Evolutionary conservation across 2,797 vertebrate genomes (phyloP), one percentile per base, ranked within the genome.

Genomic region (Halcyon leucocephala): DNA sequence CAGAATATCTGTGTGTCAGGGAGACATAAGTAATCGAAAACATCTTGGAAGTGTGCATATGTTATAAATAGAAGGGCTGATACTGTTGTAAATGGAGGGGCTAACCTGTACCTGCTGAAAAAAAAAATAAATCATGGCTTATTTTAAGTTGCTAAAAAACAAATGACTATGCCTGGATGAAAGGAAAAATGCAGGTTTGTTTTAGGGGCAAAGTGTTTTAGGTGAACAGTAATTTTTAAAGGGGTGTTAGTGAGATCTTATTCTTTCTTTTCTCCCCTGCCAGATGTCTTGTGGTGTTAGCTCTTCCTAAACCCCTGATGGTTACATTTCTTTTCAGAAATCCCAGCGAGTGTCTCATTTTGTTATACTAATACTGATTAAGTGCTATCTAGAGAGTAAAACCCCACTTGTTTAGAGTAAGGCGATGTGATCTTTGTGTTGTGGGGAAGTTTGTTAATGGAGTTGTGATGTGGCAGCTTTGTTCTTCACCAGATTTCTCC

Each of bases 11-110:
- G 64, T 12, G 0, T 54, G 78, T 82, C 78, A 87, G 67, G 15
- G 78, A 92, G 24, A 67, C 33, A 90, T 52, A 96, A 94, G 25
- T 74, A 93, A 85, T 44, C 80, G 70, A 61, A 95, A 89, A 87
- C n/a, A 55, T 49, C 60, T 89, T 71, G 46, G 6, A 67, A 82
- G 31, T 17, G 48, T 77, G 61, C 19, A 8, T 73, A 44, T 51
- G 24, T 86, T 94, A 54, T 26, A 91, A 90, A 69, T 18, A 57
- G 73, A 57, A 21, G 11, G 61, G 10, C 44, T 71, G 58, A 41
- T 60, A 14, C 49, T 79, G 22, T 57, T 91, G 55, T 37, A 85
- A 86, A 33, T 20, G 7, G 14, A 41, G 8, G 12, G 7, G 12
- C 22, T 93, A 14, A 52, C 31, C 70, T 87, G 4, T 41, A 35